phyloP scores from a whole-genome alignment of 2,113 vertebrate species.

The Salvelinus fontinalis region DNA sequence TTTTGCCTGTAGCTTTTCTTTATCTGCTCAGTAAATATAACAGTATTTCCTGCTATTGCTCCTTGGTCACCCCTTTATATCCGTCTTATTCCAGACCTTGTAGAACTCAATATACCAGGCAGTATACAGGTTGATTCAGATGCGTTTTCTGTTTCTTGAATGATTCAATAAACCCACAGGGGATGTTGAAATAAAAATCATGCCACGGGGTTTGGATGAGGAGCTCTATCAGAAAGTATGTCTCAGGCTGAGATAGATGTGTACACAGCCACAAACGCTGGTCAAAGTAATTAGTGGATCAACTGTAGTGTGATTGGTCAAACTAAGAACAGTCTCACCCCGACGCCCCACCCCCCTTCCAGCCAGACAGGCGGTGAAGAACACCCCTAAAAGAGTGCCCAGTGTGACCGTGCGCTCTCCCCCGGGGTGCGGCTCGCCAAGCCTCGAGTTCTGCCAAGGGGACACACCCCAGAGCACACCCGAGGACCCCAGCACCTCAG shows the following conservation, averaged over 20 bases:
- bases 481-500: slow-evolving; percentile 74
- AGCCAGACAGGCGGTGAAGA: slow-evolving; percentile 93
- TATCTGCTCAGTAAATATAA: too few relatives aligned
- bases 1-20: too few relatives aligned
- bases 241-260: neutral
- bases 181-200: neutral
- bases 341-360: slow-evolving; percentile 45
- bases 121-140: too few relatives aligned
- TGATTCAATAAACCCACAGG: neutral
- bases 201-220: too few relatives aligned
- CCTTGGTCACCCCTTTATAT: too few relatives aligned
- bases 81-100: too few relatives aligned
- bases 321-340: slow-evolving; percentile 22
- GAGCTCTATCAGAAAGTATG: too few relatives aligned
- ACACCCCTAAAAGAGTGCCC: slow-evolving; percentile 80
- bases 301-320: slow-evolving; percentile 8
- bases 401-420: slow-evolving; percentile 83
- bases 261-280: neutral
- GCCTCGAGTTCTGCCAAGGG: slow-evolving; percentile 81
- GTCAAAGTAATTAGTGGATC: neutral
- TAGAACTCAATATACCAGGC: too few relatives aligned
- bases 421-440: slow-evolving; percentile 83
- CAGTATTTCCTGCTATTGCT: too few relatives aligned
- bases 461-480: slow-evolving; percentile 78
- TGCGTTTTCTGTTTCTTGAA: neutral